These are phyloP conservation scores for Flexamia atlantica DNA, from an alignment of 2,888 invertebrate genomes.

Conservation along the genomic window DNA sequence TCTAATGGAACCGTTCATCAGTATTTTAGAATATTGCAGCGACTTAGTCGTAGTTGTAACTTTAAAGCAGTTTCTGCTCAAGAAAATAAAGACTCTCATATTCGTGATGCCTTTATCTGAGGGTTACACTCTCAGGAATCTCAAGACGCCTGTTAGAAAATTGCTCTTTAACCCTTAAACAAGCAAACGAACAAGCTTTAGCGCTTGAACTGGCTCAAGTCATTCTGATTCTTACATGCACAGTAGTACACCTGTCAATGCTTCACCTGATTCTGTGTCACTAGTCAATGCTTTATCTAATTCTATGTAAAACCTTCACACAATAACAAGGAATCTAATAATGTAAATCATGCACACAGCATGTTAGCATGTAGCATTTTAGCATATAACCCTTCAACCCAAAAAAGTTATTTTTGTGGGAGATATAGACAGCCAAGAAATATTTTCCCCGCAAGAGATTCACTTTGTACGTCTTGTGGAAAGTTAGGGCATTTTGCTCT, in stretches of 20 bases:
- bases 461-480: no score
- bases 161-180: background rate
- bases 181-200: background rate
- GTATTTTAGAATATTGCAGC: background rate
- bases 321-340: no score
- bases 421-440: no score
- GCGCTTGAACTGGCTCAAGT: background rate
- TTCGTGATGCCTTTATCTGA: background rate
- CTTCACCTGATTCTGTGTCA: no score
- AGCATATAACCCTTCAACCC: no score
- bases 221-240: background rate
- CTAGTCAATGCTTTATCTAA: no score
- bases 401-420: no score
- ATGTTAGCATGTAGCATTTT: no score
- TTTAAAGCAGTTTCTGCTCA: background rate
- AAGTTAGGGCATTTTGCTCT: no score
- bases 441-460: no score
- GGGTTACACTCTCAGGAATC: background rate
- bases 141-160: background rate
- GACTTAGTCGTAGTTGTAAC: background rate
- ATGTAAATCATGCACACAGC: no score
- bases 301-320: no score
- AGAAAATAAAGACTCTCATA: background rate
- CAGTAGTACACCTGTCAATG: background rate
- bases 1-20: background rate